A percentile compares a stretch with the other conserved stretches of the same genome.
Conservation (phyloP, 2,888 invertebrate species). For the Patella depressa region DNA sequence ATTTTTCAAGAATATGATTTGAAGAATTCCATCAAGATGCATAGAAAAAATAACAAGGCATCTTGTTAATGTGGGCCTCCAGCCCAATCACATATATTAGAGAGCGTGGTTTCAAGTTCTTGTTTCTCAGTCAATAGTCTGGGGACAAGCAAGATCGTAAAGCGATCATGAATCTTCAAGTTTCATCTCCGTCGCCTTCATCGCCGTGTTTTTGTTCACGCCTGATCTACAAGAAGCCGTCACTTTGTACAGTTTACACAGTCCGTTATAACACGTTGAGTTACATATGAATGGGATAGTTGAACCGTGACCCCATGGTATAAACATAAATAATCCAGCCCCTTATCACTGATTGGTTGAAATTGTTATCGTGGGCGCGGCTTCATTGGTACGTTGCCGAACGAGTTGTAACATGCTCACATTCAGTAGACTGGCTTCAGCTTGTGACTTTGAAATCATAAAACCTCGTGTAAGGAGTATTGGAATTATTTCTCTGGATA, state of each 20-base stretch:
- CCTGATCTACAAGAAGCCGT: background rate
- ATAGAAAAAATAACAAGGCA: no score
- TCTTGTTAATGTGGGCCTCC: no score
- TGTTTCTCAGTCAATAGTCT: no score
- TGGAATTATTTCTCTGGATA: background rate
- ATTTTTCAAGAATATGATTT: no score
- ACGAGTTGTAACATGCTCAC: background rate
- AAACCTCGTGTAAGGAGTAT: background rate
- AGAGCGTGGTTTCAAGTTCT: no score
- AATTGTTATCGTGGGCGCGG: background rate
- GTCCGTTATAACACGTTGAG: background rate
- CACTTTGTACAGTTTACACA: background rate
- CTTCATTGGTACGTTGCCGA: background rate
- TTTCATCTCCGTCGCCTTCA: no score
- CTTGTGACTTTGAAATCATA: background rate
- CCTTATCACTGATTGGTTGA: background rate
- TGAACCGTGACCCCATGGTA: background rate
- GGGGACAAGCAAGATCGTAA: no score
- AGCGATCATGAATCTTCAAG: no score
- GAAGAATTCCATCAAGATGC: no score
- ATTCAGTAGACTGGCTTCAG: background rate
- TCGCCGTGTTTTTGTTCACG: conserved; percentile 2
- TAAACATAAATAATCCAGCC: background rate
- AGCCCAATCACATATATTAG: no score
- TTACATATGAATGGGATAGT: background rate